Base-by-base conservation (phyloP, 2,797 vertebrate species). In the Sebastes cheni region DNA sequence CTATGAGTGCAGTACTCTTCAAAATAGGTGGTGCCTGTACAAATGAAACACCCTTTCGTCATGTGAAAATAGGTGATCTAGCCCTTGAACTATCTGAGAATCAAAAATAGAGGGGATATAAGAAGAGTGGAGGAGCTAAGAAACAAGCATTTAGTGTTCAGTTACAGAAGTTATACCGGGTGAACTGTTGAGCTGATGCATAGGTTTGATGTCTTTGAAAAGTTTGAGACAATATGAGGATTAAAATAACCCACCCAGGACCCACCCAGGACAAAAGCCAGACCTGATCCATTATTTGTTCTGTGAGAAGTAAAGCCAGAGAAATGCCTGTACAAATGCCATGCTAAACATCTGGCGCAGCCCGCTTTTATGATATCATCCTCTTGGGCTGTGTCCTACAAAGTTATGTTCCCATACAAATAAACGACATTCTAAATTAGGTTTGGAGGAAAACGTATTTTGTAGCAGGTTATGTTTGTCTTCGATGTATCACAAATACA, bases 291-390 rank as follows among this genome's bases (percentile, higher is more conserved):
- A 69, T 67, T 84, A 84, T 90, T 88, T 88, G 77, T 82, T 85
- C 77, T 85, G 77, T 42, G 42, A 84, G 79, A 90, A 84, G 77
- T 66, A 67, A 64, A 86, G 70, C 85, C 85, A 79, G 71, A 90
- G 82, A 90, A 82, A 90, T 73, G 80, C 77, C 66, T 68, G 85
- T 77, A 72, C 80, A 52, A 18, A 85, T 84, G 85, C 86, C 85
- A 89, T 72, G 68, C 62, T 75, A 79, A 86, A 85, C 88, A 90
- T 88, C 87, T 91, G 89, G 79, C 52, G 34, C 60, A 59, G 56
- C 50, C 64, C 0, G 14, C 54, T 46, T 36, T 76, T 8, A 82
- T 88, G 88, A 88, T 83, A 71, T 91, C 89, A 91, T 80, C 73
- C 25, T n/a, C n/a, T n/a, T n/a, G n/a, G n/a, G n/a, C n/a, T 22